Percentiles rank a stretch among this genome's conserved stretches.
These are phyloP conservation scores for Agrochola circellaris DNA, from an alignment of 2,888 invertebrate genomes.

Conservation along the genomic window DNA sequence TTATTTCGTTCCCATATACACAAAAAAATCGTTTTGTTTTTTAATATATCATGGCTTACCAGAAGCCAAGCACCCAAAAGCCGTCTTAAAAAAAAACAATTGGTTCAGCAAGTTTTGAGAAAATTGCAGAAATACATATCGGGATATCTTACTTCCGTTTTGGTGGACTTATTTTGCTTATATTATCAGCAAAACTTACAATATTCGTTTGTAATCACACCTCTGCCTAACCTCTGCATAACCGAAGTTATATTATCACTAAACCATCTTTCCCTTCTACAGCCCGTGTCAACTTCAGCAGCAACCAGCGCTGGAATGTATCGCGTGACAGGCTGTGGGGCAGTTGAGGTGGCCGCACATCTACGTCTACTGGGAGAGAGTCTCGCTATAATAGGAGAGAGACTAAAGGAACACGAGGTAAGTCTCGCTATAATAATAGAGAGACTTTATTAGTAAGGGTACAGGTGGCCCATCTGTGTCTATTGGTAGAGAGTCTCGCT, in stretches of 20 bases:
- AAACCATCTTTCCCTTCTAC: not conserved
- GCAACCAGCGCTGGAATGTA: constrained; percentile 80
- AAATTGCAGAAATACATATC: too few species aligned
- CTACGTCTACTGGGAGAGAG: constrained; percentile 97
- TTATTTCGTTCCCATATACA: too few species aligned
- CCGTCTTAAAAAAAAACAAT: too few species aligned
- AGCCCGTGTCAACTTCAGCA: constrained; percentile 61
- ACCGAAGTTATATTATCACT: not conserved
- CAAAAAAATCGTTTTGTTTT: too few species aligned
- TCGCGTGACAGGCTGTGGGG: constrained; percentile 94
- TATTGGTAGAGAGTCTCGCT: not conserved
- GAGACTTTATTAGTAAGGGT: not conserved
- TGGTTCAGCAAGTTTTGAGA: too few species aligned
- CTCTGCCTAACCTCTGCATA: not conserved
- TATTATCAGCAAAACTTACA: not conserved
- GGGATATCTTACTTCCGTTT: too few species aligned
- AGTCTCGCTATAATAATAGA: constrained; percentile 89
- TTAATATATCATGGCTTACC: too few species aligned
- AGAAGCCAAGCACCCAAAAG: too few species aligned
- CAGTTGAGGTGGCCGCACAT: constrained; percentile 98
- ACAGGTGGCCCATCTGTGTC: constrained; percentile 92
- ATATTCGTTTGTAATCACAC: not conserved
- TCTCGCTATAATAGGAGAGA: constrained; percentile 97
- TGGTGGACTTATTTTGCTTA: not conserved
- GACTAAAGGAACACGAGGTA: constrained; percentile 97